A percentile compares a stretch with the other conserved stretches of the same genome.
phyloP scores from a whole-genome alignment of 64 coral and sea anemone species.

The Acropora yongei region DNA sequence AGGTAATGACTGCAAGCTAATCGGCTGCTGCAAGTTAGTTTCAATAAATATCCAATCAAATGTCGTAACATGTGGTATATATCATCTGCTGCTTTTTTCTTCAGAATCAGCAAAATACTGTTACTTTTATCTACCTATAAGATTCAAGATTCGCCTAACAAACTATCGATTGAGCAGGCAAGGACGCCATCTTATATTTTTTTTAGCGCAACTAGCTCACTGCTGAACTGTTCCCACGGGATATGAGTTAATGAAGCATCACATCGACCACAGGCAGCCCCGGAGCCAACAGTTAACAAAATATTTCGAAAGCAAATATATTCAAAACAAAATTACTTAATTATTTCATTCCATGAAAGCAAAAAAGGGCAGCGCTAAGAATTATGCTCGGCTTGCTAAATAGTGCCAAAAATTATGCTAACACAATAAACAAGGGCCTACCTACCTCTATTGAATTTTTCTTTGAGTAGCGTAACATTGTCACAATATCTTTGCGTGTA shows the following conservation, averaged over 20 bases:
- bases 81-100: too few species aligned
- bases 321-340: neutral
- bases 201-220: neutral
- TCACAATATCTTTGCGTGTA: too few species aligned
- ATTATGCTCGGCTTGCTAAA: too few species aligned
- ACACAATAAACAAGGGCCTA: too few species aligned
- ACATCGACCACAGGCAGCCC: neutral
- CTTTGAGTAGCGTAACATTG: too few species aligned
- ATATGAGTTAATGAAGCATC: neutral
- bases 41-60: too few species aligned
- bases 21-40: neutral
- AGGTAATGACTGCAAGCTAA: neutral
- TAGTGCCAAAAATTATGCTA: too few species aligned
- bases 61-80: too few species aligned
- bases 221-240: neutral
- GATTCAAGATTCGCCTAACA: neutral
- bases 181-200: neutral
- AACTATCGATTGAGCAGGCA: neutral
- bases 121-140: too few species aligned
- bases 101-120: too few species aligned
- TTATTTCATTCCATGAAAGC: neutral
- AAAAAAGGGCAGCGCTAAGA: neutral
- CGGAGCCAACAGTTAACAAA: constrained; percentile 2
- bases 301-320: neutral
- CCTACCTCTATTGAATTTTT: too few species aligned